Conservation (phyloP, 2,888 invertebrate genomes). For the Furcula furcula region DNA sequence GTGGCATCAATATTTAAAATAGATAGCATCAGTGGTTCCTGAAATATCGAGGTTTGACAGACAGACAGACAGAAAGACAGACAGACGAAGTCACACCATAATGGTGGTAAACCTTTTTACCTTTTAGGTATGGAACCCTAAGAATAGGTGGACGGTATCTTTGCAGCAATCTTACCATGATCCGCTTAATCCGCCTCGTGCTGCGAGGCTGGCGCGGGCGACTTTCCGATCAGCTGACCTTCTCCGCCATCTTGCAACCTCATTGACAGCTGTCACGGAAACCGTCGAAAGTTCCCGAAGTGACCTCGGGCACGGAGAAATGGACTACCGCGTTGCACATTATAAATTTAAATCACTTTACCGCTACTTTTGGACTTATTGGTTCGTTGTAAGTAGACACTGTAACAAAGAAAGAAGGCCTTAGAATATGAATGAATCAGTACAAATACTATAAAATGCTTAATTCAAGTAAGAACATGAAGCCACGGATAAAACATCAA, state of each 20-base stretch:
- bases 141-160: too few relatives aligned
- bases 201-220: conserved; percentile 65
- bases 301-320: conserved; percentile 18
- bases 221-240: conserved; percentile 75
- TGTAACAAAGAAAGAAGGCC: conserved; percentile 30
- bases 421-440: too few relatives aligned
- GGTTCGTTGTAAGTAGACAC: conserved; percentile 19
- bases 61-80: too few relatives aligned
- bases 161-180: conserved; percentile 68
- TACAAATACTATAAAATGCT: too few relatives aligned
- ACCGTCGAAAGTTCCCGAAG: conserved; percentile 34
- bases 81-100: too few relatives aligned
- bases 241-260: conserved; percentile 68
- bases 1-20: too few relatives aligned
- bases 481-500: too few relatives aligned
- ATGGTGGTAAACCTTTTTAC: too few relatives aligned
- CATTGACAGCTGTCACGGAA: conserved; percentile 54
- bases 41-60: too few relatives aligned
- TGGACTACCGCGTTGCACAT: conserved; percentile 39
- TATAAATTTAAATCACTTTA: conserved; percentile 16
- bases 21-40: too few relatives aligned
- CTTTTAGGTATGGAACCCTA: too few relatives aligned
- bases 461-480: too few relatives aligned
- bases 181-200: conserved; percentile 70
- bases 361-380: conserved; percentile 12